Base-by-base conservation (phyloP, 2,113 vertebrate species). In the Murina feae region DNA sequence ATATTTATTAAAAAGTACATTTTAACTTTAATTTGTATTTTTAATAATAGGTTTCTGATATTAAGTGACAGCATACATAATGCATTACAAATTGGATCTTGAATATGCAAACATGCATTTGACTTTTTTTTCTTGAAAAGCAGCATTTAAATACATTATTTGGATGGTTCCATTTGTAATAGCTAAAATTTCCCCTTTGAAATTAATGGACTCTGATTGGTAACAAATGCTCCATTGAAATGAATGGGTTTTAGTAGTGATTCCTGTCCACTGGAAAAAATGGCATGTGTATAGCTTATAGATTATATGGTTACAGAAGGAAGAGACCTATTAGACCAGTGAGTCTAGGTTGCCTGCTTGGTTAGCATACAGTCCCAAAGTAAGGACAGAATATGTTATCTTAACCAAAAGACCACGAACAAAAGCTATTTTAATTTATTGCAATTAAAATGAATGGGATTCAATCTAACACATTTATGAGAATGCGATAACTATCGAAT, bases 381-480 rank as follows among this genome's bases (percentile, higher is more conserved):
- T 76, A 97, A 96, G 83, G 95, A 97, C 93, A 95, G 95, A 96
- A 95, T 76, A 93, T 94, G 97, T 97, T 93, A 97, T 97, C 94
- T 93, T 96, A 97, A 88, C 95, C 90, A 97, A 97, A 97, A 97
- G 95, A 95, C 96, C 95, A 96, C 13, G 95, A 96, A 97, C 92
- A 95, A 97, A 97, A 96, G 85, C 93, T 93, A 86, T 95, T 95
- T 96, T 95, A 97, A 97, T 96, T 97, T 97, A 97, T 96, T 97
- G 94, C 96, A 97, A 96, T 97, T 96, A 96, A 97, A 97, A 98
- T 97, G 83, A 96, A 97, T 94, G 95, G 97, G 66, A 96, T 96
- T 97, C 68, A 68, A 89, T 96, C 92, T 97, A 97, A 92, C 89
- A 92, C 93, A 93, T 82, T 97, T 97, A 96, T 96, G 76, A 83